A percentile compares a stretch with the other conserved stretches of the same genome.
phyloP scores from a whole-genome alignment of 2,113 vertebrate species.

The Nothocercus nigrocapillus region DNA sequence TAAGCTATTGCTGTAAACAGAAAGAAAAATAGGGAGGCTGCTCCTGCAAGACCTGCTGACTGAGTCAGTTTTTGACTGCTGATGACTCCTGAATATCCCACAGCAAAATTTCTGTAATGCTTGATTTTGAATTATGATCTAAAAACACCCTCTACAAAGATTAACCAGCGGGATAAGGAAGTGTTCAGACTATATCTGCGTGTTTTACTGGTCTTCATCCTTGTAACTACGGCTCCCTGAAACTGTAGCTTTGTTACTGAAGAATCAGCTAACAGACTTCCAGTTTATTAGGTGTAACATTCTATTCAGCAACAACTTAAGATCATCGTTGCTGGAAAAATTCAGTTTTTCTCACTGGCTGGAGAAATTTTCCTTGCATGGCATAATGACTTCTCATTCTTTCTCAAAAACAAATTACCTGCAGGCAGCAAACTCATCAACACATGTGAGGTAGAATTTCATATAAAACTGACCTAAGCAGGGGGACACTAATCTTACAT shows the following conservation, averaged over 20 bases:
- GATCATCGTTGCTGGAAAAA: not conserved
- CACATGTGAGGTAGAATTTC: not conserved
- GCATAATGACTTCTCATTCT: not conserved
- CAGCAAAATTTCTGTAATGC: not conserved
- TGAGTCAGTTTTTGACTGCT: not conserved
- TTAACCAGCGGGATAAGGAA: constrained; percentile 48
- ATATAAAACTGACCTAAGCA: not conserved
- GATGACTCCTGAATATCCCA: constrained; percentile 49
- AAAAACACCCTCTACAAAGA: constrained; percentile 47
- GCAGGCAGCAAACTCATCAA: not conserved
- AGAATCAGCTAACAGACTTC: constrained; percentile 29
- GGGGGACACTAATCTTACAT: not conserved
- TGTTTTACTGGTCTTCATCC: not conserved
- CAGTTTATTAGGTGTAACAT: constrained; percentile 38
- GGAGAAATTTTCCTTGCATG: not conserved
- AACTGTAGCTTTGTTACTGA: constrained; percentile 8
- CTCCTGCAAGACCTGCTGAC: constrained; percentile 41
- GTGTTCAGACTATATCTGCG: not conserved
- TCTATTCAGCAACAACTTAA: not conserved
- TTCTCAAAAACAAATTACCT: not conserved
- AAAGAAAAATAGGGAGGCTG: not conserved
- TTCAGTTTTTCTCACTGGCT: not conserved
- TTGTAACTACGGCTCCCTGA: constrained; percentile 13
- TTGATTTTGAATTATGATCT: constrained; percentile 33
- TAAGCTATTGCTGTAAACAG: constrained; percentile 45